phyloP scores from a whole-genome alignment of 2,113 vertebrate species.

The Hemiprocne comata region DNA sequence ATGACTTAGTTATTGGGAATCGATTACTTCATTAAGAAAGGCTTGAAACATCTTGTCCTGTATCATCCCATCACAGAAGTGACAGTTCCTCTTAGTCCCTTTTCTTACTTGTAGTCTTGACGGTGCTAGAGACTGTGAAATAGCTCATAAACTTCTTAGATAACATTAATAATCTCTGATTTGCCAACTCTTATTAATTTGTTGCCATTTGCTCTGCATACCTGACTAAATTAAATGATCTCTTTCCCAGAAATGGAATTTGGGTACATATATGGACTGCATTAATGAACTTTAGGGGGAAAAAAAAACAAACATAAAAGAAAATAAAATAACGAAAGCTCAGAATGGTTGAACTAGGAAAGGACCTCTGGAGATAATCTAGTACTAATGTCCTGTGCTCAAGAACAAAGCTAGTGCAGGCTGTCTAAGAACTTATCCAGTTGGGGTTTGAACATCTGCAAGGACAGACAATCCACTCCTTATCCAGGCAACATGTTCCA shows the following conservation, averaged over 20 bases:
- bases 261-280: not conserved
- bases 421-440: not conserved
- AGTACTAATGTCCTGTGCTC: not conserved
- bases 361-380: not conserved
- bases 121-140: not conserved
- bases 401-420: not conserved
- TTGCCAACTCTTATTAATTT: not conserved
- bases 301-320: not conserved
- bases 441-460: not conserved
- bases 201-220: not conserved
- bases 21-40: not conserved
- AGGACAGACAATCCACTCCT: not conserved
- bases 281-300: not conserved
- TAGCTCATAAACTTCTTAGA: not conserved
- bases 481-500: fast-evolving
- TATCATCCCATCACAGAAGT: not conserved
- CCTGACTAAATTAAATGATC: not conserved
- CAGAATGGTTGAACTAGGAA: not conserved
- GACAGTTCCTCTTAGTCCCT: not conserved
- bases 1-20: not conserved
- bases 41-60: not conserved
- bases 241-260: not conserved
- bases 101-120: not conserved
- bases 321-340: not conserved
- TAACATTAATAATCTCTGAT: not conserved